Evolutionary conservation across 2,888 invertebrate species (phyloP).

Genomic region (Lutraria lutraria): DNA sequence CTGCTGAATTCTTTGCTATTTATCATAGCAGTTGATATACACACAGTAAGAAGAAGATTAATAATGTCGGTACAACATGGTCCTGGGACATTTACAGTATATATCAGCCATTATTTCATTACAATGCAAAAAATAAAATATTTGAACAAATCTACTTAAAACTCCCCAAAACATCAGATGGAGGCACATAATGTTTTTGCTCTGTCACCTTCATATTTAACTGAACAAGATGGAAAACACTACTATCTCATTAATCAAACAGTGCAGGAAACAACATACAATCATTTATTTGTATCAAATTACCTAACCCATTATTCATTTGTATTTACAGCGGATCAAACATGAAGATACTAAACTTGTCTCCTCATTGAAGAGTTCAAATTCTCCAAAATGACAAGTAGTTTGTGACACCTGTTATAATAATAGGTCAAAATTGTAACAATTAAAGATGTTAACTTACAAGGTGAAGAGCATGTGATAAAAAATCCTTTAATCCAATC

Average conservation of each 20-base stretch:
- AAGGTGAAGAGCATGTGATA: neutral
- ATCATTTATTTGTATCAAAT: neutral
- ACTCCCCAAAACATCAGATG: neutral
- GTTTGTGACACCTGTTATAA: neutral
- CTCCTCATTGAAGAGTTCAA: slow-evolving; percentile 5
- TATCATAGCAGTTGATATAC: neutral
- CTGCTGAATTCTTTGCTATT: neutral
- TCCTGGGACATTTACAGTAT: neutral
- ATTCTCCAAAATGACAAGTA: neutral
- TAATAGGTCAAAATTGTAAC: neutral
- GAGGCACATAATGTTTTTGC: neutral
- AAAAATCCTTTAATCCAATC: slow-evolving; percentile 25
- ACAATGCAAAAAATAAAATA: neutral
- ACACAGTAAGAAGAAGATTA: neutral
- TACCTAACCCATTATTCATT: neutral
- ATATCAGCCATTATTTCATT: neutral
- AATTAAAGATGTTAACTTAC: slow-evolving; percentile 30
- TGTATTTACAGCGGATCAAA: neutral
- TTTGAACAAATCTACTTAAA: slow-evolving; percentile 9
- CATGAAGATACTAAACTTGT: neutral
- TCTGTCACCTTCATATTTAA: slow-evolving; percentile 16
- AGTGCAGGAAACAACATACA: neutral
- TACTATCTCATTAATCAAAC: neutral
- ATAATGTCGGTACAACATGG: neutral
- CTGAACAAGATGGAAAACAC: neutral